A percentile compares a stretch with the other conserved stretches of the same genome.
Conservation (phyloP, 2,888 invertebrate genomes). For the Dicycla oo region DNA sequence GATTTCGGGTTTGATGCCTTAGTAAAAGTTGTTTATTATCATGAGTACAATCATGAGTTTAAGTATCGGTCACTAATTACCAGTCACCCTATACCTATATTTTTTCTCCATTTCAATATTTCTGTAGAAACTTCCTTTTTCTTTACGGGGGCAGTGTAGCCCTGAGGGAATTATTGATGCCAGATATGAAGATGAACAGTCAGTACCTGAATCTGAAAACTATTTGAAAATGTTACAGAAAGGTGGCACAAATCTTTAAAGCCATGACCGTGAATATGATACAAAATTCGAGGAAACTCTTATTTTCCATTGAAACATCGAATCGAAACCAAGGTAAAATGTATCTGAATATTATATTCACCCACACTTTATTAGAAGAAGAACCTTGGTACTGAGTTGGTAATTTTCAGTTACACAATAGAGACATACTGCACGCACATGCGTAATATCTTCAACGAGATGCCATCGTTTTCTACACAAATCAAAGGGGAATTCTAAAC, state of each 20-base stretch:
- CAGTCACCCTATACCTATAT: no score
- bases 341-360: neutral
- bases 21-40: no score
- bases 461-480: conserved; percentile 57
- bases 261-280: no score
- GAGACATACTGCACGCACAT: conserved; percentile 25
- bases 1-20: no score
- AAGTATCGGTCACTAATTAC: no score
- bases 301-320: neutral
- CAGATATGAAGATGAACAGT: no score
- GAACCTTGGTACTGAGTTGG: neutral
- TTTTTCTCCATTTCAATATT: no score
- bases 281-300: no score
- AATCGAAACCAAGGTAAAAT: neutral
- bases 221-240: neutral
- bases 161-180: no score
- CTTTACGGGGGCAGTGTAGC: no score
- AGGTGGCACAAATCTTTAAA: neutral
- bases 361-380: conserved; percentile 3
- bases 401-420: conserved; percentile 42
- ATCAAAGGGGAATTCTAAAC: conserved; percentile 54
- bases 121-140: no score
- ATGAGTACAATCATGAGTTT: no score
- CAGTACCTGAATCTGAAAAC: neutral
- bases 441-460: conserved; percentile 54